A percentile compares a stretch with the other conserved stretches of the same genome.
These are phyloP conservation scores for Gadopsis bispinosus DNA, from an alignment of 2,797 vertebrate genomes.

Conservation along the genomic window DNA sequence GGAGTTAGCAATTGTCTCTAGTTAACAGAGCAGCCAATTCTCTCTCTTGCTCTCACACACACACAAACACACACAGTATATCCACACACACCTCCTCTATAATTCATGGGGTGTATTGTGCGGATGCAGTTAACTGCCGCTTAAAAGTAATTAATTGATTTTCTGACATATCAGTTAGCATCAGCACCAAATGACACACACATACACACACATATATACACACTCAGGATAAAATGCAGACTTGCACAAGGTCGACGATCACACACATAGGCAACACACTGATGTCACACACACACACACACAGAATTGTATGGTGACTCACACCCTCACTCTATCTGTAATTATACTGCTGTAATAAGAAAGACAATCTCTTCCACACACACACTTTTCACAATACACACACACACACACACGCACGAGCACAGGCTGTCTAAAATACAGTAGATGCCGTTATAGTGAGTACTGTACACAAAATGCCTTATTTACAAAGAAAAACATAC, in stretches of 20 bases:
- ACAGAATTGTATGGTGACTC: not conserved
- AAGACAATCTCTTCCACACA: not conserved
- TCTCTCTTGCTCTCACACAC: constrained; percentile 43
- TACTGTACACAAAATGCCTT: not conserved
- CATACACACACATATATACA: constrained; percentile 38
- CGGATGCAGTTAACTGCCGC: constrained; percentile 93
- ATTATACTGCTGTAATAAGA: constrained; percentile 58
- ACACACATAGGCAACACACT: constrained; percentile 1
- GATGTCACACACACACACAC: not conserved
- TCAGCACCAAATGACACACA: constrained; percentile 84
- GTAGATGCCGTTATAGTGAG: too few species aligned
- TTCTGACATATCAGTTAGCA: constrained; percentile 98
- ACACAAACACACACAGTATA: constrained; percentile 35
- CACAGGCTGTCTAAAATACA: not conserved
- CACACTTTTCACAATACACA: not conserved
- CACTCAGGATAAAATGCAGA: constrained; percentile 11
- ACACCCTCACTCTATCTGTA: constrained; percentile 52
- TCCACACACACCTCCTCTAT: constrained; percentile 88
- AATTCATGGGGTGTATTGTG: constrained; percentile 93
- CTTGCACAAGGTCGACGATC: not conserved
- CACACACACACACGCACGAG: not conserved
- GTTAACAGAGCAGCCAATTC: constrained; percentile 75
- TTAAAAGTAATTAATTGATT: constrained; percentile 99
- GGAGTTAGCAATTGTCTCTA: constrained; percentile 71
- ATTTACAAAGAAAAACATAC: not conserved